A percentile compares a stretch with the other conserved stretches of the same genome.
Conservation (phyloP, 2,113 vertebrate species). For the Grammatotria lemairii region DNA sequence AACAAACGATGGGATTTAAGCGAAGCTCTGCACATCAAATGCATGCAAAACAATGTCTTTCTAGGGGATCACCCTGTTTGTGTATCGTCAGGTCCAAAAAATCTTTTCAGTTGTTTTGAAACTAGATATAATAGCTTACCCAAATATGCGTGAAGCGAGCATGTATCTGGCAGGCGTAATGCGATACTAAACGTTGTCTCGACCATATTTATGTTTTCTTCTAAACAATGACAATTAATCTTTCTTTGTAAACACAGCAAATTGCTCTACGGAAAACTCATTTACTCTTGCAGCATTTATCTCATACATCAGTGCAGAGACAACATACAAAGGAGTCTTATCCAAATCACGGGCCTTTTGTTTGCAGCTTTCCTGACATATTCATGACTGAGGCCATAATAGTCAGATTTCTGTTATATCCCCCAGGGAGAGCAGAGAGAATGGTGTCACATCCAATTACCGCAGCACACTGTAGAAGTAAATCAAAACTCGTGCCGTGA, state of each 20-base stretch:
- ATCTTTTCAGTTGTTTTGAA: conserved; percentile 29
- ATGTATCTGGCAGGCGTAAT: conserved; percentile 5
- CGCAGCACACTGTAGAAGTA: conserved; percentile 59
- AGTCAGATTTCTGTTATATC: conserved; percentile 65
- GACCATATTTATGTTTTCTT: background rate
- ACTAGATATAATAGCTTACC: background rate
- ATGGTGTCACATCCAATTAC: conserved; percentile 73
- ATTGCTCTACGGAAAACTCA: conserved; percentile 41
- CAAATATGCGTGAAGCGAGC: conserved; percentile 4
- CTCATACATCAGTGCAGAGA: conserved; percentile 43
- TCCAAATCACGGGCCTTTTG: conserved; percentile 58
- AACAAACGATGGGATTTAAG: conserved; percentile 53
- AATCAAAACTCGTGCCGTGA: conserved; percentile 63
- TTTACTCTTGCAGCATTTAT: conserved; percentile 39
- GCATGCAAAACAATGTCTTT: conserved; percentile 43
- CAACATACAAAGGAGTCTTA: conserved; percentile 36
- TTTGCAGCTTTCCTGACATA: conserved; percentile 66
- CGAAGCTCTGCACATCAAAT: conserved; percentile 24
- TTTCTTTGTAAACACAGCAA: conserved; percentile 44
- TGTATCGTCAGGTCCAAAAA: conserved; percentile 26
- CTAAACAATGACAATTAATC: conserved; percentile 51
- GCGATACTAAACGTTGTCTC: background rate
- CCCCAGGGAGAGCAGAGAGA: conserved; percentile 58
- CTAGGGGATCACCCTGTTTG: conserved; percentile 24
- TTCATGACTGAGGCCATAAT: conserved; percentile 70